phyloP scores from a whole-genome alignment of 2,888 invertebrate species.

The Anodontia alba region DNA sequence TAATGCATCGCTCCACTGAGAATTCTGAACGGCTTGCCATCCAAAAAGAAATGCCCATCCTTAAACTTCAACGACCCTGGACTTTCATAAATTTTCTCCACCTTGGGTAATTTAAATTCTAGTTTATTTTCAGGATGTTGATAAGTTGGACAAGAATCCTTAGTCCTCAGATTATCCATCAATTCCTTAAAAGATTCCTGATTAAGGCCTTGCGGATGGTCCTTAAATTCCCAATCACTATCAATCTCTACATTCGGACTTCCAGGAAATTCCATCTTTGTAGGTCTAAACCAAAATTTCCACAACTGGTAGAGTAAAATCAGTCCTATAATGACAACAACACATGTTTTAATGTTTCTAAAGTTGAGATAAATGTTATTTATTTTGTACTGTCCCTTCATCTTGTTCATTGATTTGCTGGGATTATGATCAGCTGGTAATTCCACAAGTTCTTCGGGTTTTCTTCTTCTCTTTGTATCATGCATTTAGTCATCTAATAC shows the following conservation, averaged over 20 bases:
- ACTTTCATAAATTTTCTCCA: conserved; percentile 33
- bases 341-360: background rate
- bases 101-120: background rate
- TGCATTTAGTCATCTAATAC: background rate
- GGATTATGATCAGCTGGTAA: background rate
- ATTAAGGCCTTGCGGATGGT: background rate
- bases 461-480: background rate
- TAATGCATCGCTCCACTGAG: conserved; percentile 83
- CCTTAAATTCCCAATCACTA: background rate
- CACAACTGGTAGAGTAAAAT: conserved; percentile 9
- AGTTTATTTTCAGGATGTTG: background rate
- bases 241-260: background rate
- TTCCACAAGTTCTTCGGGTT: background rate
- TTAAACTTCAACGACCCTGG: conserved; percentile 59
- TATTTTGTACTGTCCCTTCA: conserved; percentile 17
- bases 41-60: conserved; percentile 73
- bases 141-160: background rate
- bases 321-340: conserved; percentile 7
- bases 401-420: background rate
- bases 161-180: background rate
- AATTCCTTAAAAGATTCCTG: background rate
- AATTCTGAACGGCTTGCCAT: conserved; percentile 72
- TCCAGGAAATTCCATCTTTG: background rate
- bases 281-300: background rate
- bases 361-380: conserved; percentile 2